A percentile compares a stretch with the other conserved stretches of the same genome.
Evolutionary conservation across 1,140 invertebrate genomes (phyloP).

Genomic region (Philopotamus ludificatus): DNA sequence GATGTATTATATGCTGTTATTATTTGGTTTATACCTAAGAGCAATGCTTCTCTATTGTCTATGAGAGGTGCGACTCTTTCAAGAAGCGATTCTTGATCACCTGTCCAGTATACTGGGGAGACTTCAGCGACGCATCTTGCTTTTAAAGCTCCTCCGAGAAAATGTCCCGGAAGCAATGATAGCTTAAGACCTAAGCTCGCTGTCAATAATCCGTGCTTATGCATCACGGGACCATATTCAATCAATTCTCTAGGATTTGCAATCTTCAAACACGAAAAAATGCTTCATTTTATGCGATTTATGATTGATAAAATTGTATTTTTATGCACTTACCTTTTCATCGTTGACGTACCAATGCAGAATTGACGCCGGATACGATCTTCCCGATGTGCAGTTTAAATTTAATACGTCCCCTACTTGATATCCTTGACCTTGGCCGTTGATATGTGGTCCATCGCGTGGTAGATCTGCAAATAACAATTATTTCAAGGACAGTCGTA

Average conservation of each 20-base stretch:
- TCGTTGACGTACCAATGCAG: constrained; percentile 83
- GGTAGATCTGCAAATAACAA: constrained; percentile 64
- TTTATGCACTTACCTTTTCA: constrained; percentile 59
- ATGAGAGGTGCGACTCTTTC: constrained; percentile 54
- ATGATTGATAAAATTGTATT: background rate
- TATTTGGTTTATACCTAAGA: constrained; percentile 55
- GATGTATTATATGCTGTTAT: background rate
- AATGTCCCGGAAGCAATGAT: constrained; percentile 53
- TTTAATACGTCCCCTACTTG: constrained; percentile 76
- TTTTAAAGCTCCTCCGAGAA: constrained; percentile 58
- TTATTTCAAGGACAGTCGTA: background rate
- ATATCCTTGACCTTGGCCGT: constrained; percentile 71
- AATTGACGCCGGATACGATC: constrained; percentile 72
- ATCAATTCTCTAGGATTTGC: constrained; percentile 51
- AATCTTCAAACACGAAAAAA: constrained; percentile 46
- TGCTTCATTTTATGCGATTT: background rate
- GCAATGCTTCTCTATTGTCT: constrained; percentile 59
- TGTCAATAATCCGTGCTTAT: constrained; percentile 58
- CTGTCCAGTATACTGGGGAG: constrained; percentile 58
- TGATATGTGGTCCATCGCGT: constrained; percentile 74
- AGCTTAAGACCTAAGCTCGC: constrained; percentile 57
- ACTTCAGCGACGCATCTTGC: constrained; percentile 61
- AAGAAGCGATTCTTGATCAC: constrained; percentile 50
- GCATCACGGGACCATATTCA: constrained; percentile 53
- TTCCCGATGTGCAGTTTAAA: constrained; percentile 80